These are phyloP conservation scores for Hybos culiciformis DNA, from an alignment of 2,888 invertebrate species.

Conservation along the genomic window DNA sequence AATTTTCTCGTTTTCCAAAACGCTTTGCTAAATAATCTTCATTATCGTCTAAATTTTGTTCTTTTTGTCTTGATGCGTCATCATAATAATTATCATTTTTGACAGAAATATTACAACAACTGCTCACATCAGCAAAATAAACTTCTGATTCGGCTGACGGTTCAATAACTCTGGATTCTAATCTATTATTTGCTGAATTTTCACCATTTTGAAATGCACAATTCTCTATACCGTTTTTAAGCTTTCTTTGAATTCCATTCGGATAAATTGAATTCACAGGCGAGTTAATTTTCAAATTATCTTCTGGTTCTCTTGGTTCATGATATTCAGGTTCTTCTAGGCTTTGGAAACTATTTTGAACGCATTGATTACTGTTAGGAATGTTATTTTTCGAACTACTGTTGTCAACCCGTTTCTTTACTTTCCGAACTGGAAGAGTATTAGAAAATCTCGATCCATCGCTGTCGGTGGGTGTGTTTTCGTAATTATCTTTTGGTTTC, in stretches of 20 bases:
- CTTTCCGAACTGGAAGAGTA: conserved; percentile 42
- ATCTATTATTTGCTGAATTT: conserved; percentile 19
- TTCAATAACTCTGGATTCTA: conserved; percentile 31
- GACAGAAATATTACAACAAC: conserved; percentile 64
- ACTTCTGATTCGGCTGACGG: conserved; percentile 62
- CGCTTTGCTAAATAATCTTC: conserved; percentile 46
- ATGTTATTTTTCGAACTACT: conserved; percentile 36
- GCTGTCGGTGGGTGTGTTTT: conserved; percentile 41
- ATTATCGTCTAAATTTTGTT: conserved; percentile 26
- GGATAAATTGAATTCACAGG: not conserved
- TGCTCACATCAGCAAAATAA: conserved; percentile 75
- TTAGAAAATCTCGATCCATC: conserved; percentile 35
- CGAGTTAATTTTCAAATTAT: conserved; percentile 6
- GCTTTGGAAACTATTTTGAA: conserved; percentile 34
- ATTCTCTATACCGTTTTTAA: conserved; percentile 54
- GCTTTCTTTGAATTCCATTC: conserved; percentile 8
- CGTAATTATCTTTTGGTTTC: conserved; percentile 39
- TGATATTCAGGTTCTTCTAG: conserved; percentile 24
- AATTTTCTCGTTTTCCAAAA: conserved; percentile 43
- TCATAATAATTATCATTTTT: conserved; percentile 38
- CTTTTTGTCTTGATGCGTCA: conserved; percentile 20
- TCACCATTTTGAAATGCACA: conserved; percentile 62
- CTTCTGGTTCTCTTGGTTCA: conserved; percentile 23
- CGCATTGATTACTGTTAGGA: conserved; percentile 22
- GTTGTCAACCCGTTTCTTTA: conserved; percentile 41